phyloP scores from a whole-genome alignment of 2,797 vertebrate species.

The Phataginus tricuspis region DNA sequence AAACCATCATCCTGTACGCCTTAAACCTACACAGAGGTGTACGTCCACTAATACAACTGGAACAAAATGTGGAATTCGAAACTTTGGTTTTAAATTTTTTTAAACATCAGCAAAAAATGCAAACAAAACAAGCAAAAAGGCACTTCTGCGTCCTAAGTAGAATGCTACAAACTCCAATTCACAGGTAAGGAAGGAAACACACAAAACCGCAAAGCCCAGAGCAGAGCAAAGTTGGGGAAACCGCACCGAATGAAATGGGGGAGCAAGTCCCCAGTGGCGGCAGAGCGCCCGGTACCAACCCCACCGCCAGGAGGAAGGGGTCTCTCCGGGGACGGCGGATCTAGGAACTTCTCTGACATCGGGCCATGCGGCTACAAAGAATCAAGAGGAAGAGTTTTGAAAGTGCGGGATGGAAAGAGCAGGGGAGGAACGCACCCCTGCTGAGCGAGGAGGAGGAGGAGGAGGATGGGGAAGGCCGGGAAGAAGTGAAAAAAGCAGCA shows the following conservation, averaged over 20 bases:
- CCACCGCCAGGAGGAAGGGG: not conserved
- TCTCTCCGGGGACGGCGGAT: no score
- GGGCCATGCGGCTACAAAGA: not conserved
- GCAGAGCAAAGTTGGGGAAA: no score
- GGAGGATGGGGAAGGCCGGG: not conserved
- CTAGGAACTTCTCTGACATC: not conserved
- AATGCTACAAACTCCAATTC: not conserved
- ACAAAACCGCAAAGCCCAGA: not conserved
- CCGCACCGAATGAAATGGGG: not conserved
- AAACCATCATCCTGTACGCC: not conserved
- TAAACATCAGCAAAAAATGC: not conserved
- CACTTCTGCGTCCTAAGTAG: not conserved
- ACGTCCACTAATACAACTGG: not conserved
- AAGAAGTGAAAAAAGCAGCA: not conserved
- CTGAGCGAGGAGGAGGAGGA: not conserved
- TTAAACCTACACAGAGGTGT: not conserved
- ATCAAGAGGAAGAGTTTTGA: not conserved
- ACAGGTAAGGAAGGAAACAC: not conserved
- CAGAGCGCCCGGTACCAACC: not conserved
- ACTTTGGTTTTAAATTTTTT: no score
- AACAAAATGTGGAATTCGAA: no score
- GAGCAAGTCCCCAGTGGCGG: not conserved
- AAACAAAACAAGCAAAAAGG: not conserved
- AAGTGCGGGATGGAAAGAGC: not conserved
- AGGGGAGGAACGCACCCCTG: no score